These are phyloP conservation scores for Pituophis catenifer DNA, from an alignment of 2,113 vertebrate species.

Conservation along the genomic window DNA sequence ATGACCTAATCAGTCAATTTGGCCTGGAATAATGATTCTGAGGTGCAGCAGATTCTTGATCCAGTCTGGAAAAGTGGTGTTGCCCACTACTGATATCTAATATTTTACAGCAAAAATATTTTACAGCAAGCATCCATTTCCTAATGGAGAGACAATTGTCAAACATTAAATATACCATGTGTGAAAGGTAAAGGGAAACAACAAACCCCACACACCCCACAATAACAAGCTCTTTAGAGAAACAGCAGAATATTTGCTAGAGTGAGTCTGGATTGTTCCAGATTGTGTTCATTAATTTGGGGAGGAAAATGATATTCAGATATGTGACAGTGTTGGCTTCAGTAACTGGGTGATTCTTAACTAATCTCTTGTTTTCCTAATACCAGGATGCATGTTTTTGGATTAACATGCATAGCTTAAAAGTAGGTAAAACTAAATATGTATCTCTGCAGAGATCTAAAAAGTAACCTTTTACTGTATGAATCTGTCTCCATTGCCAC, in stretches of 20 bases:
- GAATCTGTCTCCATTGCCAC: neutral
- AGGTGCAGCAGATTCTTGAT: neutral
- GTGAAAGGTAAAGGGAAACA: neutral
- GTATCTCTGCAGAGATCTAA: neutral
- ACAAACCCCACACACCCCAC: neutral
- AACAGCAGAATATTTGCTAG: conserved; percentile 30
- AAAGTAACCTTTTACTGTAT: neutral
- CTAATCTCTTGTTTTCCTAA: neutral
- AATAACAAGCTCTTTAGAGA: conserved; percentile 21
- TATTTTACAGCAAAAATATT: neutral
- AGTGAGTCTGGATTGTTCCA: conserved; percentile 36
- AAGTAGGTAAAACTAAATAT: neutral
- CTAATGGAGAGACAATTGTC: neutral
- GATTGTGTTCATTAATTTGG: conserved; percentile 9
- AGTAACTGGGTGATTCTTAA: conserved; percentile 13
- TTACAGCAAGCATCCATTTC: neutral
- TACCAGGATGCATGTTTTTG: neutral
- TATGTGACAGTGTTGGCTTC: neutral
- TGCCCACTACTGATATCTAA: neutral
- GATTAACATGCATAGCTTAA: neutral
- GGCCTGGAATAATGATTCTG: neutral
- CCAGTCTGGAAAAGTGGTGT: neutral
- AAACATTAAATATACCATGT: conserved; percentile 20
- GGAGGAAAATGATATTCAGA: neutral
- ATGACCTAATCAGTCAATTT: neutral